Base-by-base conservation (phyloP, 2,113 vertebrate genomes). In the Sphyrna mokarran region DNA sequence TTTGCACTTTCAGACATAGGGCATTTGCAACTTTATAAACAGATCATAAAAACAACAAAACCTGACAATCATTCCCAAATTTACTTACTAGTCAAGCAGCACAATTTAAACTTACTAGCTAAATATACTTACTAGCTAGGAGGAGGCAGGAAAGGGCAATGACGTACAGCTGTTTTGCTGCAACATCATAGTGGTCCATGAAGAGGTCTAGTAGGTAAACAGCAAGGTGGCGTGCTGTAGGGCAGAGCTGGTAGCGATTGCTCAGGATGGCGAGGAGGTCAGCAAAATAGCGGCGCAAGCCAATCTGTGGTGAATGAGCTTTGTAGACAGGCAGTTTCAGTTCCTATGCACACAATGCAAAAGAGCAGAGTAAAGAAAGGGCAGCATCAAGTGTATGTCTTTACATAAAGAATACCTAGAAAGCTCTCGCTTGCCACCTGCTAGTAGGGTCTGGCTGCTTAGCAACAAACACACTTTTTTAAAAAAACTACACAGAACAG, bases 191-290 rank as follows among this genome's bases (percentile, higher is more conserved):
- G 97, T 97, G 97, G 96, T 99, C 99, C 98, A 99, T 98, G 96
- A 99, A 98, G 96, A 98, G 97, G 97, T 99, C 99, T 96, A 99
- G 97, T 96, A 99, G 97, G 97, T 98, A 99, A 96, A 98, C 95
- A 0, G 98, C 98, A 33, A 99, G 98, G 96, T 99, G 98, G 43
- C 98, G 98, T 0, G 99, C 98, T 0, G 98, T 97, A 0, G 98
- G 98, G 96, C 98, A 99, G 13, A 99, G 98, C 96, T 97, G 97
- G 97, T 98, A 99, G 63, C 96, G 98, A 96, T 97, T 98, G 96
- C 98, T 98, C 96, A 99, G 97, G 96, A 98, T 97, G 96, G 97
- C 98, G 97, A 99, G 95, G 96, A 98, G 96, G 97, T 99, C 98
- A 0, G 98, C 97, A 95, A 99, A 98, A 97, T 98, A 98, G 43